Base-by-base conservation (phyloP, 2,888 invertebrate species). In the Tupiocoris notatus region DNA sequence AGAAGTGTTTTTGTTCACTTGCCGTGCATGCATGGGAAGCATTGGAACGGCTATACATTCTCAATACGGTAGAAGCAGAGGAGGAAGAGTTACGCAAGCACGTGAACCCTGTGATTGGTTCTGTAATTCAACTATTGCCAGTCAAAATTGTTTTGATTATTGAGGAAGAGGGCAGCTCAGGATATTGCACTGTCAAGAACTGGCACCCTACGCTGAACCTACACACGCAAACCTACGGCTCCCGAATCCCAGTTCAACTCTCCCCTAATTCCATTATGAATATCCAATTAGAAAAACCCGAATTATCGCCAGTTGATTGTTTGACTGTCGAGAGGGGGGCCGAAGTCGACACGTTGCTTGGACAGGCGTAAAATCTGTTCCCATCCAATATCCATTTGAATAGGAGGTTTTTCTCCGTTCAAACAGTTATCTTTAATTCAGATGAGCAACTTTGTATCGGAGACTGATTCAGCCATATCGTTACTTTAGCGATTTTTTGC, bases 271-370 rank as follows among this genome's bases (percentile, higher is more conserved):
- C n/a, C 67, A 56, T 67, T 67, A 67, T 67, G 67, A 67, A 67
- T 67, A 67, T 67, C 67, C 67, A 67, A 67, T 67, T 67, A 67
- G 57, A 67, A 67, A 67, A 67, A 67, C 56, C 54, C 23, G 67
- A 21, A 67, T 67, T 67, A 67, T 57, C 57, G 57, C 7, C 56
- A 67, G 20, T 56, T 57, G 56, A 67, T 67, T 67, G 67, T 67
- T 56, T 22, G 22, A 16, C 67, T 18, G 21, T 56, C 12, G n/a
- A n/a, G n/a, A n/a, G 39, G 39, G 39, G 39, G 12, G 3, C 39
- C 39, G 39, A 12, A 3, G 39, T 39, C 39, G 12, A 39, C 39
- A 39, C 12, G 39, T 39, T 39, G 39, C 39, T 39, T 12, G 6
- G 39, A 39, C 39, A 39, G 39, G 39, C 39, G 12, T 3, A 39